Base-by-base conservation (phyloP, 2,888 invertebrate genomes). In the Diarsia rubi region DNA sequence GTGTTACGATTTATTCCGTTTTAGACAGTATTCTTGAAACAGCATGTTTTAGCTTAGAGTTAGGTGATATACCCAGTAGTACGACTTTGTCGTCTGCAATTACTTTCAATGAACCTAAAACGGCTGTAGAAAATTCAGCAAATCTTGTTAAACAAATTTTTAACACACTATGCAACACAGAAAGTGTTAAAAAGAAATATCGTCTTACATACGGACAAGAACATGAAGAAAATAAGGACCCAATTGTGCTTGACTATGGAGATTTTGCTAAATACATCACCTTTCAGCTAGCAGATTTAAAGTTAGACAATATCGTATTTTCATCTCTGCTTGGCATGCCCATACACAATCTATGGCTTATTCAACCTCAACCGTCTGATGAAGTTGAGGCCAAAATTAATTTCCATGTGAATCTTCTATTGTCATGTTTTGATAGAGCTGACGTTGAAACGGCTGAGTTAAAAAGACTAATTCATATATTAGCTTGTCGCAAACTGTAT, bases 401-500 rank as follows among this genome's bases (percentile, higher is more conserved):
- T 88, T 95, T 94, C 82, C 96, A 96, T 82, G 86, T 95, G 0
- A 96, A 95, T 86, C 89, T 94, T 21, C 86, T 96, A 45, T 81
- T 95, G 66, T 94, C 95, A 14, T 95, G 95, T 87, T 95, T 96
- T 86, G 91, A 95, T 12, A 91, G 95, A 89, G 85, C 90, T 47
- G 94, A 96, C 57, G 88, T 96, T 42, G 95, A 95, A 90, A 93
- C 92, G 12, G 87, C 92, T 16, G 95, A 96, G 82, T 85, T 96
- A 37, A 91, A 90, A 69, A 92, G 96, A 82, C 84, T 96, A 52
- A 83, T 96, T 47, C 92, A 96, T 88, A 92, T 96, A 79, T 88
- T 96, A 69, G 92, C 94, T 62, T 96, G 93, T 81, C 93, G 95
- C 44, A 96, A 96, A 84, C 84, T 96, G 37, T 96, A 91, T 78